Conservation (phyloP, 2,888 invertebrate genomes). For the Campoletis raptor region DNA sequence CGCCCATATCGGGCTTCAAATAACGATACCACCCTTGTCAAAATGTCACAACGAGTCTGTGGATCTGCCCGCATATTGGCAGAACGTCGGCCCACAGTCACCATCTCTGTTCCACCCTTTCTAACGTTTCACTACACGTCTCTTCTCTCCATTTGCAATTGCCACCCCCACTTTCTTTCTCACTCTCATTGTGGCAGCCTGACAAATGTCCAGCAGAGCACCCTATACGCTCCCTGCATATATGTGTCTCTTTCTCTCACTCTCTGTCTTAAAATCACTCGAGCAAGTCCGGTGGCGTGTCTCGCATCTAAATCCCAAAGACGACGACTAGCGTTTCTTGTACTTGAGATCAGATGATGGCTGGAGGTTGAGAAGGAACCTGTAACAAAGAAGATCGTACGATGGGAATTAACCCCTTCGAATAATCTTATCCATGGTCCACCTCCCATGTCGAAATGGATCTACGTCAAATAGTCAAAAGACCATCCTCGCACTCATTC, state of each 20-base stretch:
- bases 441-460: conserved; percentile 70
- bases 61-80: conserved; percentile 74
- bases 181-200: conserved; percentile 68
- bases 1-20: conserved; percentile 73
- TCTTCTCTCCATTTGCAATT: conserved; percentile 8
- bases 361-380: neutral
- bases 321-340: conserved; percentile 53
- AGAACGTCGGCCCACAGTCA: conserved; percentile 68
- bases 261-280: conserved; percentile 34
- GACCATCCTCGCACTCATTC: conserved; percentile 52
- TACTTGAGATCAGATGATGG: neutral
- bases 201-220: conserved; percentile 77
- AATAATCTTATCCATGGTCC: conserved; percentile 76
- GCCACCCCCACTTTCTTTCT: conserved; percentile 29
- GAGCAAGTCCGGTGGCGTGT: conserved; percentile 52
- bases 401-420: conserved; percentile 73
- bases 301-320: conserved; percentile 72
- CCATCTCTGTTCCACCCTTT: conserved; percentile 50
- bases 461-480: conserved; percentile 67
- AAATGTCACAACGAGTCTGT: conserved; percentile 77
- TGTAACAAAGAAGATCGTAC: conserved; percentile 12
- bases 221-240: conserved; percentile 66
- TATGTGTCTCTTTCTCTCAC: conserved; percentile 6
- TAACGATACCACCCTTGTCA: conserved; percentile 75
- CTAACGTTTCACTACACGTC: conserved; percentile 23